A percentile compares a stretch with the other conserved stretches of the same genome.
Conservation (phyloP, 2,888 invertebrate genomes). For the Eilema sororculum region DNA sequence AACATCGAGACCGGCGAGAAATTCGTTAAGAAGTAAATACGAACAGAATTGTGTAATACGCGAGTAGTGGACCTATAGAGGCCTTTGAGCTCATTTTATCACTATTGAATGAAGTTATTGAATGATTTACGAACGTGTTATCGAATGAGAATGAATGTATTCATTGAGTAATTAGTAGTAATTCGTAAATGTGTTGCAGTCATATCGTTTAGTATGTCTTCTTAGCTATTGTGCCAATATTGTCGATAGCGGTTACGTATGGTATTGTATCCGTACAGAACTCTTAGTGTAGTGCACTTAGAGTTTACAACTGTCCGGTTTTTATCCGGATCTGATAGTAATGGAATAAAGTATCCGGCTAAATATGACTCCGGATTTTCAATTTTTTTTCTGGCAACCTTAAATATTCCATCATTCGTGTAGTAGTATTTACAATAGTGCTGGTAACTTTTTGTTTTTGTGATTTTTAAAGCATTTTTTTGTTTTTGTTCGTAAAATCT, state of each 20-base stretch:
- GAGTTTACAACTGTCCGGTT: not conserved
- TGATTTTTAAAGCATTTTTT: too few species aligned
- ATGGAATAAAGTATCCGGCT: not conserved
- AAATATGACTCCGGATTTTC: not conserved
- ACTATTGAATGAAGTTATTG: constrained; percentile 9
- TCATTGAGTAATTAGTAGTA: not conserved
- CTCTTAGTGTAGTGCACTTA: not conserved
- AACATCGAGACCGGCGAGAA: constrained; percentile 98
- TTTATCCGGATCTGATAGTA: not conserved
- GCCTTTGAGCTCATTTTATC: not conserved
- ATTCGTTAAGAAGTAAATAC: constrained; percentile 90
- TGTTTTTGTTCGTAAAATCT: not conserved
- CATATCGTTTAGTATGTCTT: not conserved
- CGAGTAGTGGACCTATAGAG: not conserved
- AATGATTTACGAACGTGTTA: constrained; percentile 1
- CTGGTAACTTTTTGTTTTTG: not conserved
- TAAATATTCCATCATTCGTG: not conserved
- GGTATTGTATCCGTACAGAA: too few species aligned
- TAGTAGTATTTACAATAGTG: not conserved
- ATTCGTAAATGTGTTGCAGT: not conserved
- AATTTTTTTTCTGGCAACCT: not conserved
- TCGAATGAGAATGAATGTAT: not conserved
- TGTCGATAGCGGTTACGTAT: too few species aligned
- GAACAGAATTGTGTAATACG: not conserved
- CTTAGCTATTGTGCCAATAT: too few species aligned